These are phyloP conservation scores for Xylota segnis DNA, from an alignment of 2,888 invertebrate genomes.

Conservation along the genomic window DNA sequence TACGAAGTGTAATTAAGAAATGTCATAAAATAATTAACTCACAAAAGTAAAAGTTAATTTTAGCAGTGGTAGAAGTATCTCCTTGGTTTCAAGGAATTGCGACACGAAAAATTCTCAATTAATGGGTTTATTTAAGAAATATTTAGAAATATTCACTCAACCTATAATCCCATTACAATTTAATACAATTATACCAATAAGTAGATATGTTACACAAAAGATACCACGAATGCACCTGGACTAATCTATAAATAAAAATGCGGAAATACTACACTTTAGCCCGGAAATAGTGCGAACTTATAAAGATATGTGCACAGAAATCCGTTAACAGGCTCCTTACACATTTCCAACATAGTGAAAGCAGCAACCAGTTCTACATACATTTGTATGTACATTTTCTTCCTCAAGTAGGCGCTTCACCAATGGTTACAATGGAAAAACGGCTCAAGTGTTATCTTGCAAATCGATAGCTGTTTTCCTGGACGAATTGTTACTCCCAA, in stretches of 20 bases:
- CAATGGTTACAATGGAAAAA: not conserved
- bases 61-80: too few relatives aligned
- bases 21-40: too few relatives aligned
- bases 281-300: conserved; percentile 38
- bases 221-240: conserved; percentile 1
- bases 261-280: conserved; percentile 30
- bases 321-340: conserved; percentile 28
- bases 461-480: not conserved
- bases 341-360: conserved; percentile 33
- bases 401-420: conserved; percentile 10
- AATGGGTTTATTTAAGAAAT: not conserved
- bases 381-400: not conserved
- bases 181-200: not conserved
- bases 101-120: not conserved
- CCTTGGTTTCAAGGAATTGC: too few relatives aligned
- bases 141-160: not conserved
- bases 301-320: conserved; percentile 7
- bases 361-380: conserved; percentile 38
- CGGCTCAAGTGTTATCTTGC: not conserved
- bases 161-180: not conserved
- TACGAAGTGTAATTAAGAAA: too few relatives aligned
- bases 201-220: too few relatives aligned
- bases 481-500: not conserved
- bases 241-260: conserved; percentile 1
- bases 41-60: too few relatives aligned